Evolutionary conservation across 2,797 vertebrate genomes (phyloP), one percentile per base, ranked within the genome.

Genomic region (Lemur catta): DNA sequence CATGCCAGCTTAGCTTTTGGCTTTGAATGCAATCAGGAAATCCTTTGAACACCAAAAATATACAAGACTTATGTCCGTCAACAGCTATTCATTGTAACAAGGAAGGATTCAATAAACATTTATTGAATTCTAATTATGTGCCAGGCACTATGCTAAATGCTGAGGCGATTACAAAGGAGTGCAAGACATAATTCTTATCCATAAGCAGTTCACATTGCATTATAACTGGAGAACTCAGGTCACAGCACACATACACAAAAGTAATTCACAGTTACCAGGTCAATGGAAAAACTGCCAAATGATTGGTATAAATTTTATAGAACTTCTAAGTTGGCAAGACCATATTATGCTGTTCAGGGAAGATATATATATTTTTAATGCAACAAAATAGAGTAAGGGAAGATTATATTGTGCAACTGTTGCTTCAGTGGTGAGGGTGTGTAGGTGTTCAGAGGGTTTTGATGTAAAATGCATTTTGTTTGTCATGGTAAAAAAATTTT

Each of bases 1-100:
- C 89, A 72, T 80, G 87, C 65, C 87, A 93, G 0, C 55, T 17
- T 86, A 95, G 74, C 74, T 92, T 89, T 84, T 65, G 14, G 85
- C 76, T 81, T 95, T 97, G 90, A 96, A 78, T 94, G 93, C 86
- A 96, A 91, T 94, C 96, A 96, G 97, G 95, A 98, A 97, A 94
- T 97, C 97, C 96, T 93, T 96, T 74, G 84, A 96, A 95, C 72
- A 93, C 89, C 91, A 96, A 93, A 96, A 95, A 78, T 96, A 95
- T 38, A 59, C 80, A 93, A 92, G 92, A 93, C 84, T 91, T 93
- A 55, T 69, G 61, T 94, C 92, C 55, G 81, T 98, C 95, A 93
- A 63, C 93, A 97, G 84, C 91, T 96, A 84, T 95, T 96, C 92
- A 87, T 96, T 97, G 71, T 95, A 87, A 95, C 72, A 94, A 94